These are phyloP conservation scores for Diarsia rubi DNA, from an alignment of 2,888 invertebrate species.

Conservation along the genomic window DNA sequence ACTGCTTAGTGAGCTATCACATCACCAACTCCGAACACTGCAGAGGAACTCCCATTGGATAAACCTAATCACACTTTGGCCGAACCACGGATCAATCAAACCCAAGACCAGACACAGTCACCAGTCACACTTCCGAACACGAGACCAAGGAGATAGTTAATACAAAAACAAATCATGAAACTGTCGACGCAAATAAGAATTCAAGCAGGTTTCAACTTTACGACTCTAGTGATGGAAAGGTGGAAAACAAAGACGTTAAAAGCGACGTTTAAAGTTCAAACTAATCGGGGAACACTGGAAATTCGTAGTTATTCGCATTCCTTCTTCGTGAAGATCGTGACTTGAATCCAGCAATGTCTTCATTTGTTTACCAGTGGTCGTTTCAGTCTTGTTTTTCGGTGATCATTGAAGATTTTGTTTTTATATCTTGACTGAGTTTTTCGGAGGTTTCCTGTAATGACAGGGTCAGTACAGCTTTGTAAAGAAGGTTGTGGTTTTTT, in stretches of 20 bases:
- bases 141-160: not conserved
- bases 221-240: not conserved
- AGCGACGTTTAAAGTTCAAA: slow-evolving; percentile 18
- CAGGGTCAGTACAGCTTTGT: not conserved
- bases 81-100: too few relatives aligned
- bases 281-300: slow-evolving; percentile 2
- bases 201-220: slow-evolving; percentile 1
- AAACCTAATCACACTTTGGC: not conserved
- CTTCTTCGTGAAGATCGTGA: slow-evolving; percentile 37
- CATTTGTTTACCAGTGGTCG: slow-evolving; percentile 44
- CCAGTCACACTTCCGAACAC: not conserved
- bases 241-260: slow-evolving; percentile 29
- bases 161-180: not conserved
- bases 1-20: not conserved
- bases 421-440: slow-evolving; percentile 7
- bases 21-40: not conserved
- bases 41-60: not conserved
- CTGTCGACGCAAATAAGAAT: not conserved
- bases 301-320: slow-evolving; percentile 50
- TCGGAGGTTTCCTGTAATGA: slow-evolving; percentile 16
- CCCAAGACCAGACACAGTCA: not conserved
- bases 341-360: slow-evolving; percentile 47
- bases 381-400: slow-evolving; percentile 51
- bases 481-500: not conserved
- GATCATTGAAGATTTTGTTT: slow-evolving; percentile 39